Evolutionary conservation across 2,888 invertebrate genomes (phyloP), one percentile per base, ranked within the genome.

Genomic region (Cremastinae sp.): DNA sequence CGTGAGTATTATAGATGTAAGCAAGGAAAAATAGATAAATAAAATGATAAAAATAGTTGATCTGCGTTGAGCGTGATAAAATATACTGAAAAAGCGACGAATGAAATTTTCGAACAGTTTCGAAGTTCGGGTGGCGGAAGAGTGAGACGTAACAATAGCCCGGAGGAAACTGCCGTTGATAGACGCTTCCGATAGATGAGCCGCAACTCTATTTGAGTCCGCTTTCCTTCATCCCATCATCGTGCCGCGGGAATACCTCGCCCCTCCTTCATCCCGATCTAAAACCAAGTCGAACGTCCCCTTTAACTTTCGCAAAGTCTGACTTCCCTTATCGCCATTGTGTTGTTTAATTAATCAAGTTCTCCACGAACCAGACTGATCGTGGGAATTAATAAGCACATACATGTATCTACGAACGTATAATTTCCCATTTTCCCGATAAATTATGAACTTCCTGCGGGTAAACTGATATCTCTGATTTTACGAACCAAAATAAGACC

Each of bases 181-280:
- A 84, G 88, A 88, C 87, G 87, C 85, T 86, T 86, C 86, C 86
- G 88, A 88, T 88, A 87, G 82, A 81, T 75, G 78, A 79, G 79
- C 79, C 64, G 69, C 64, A 53, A 47, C 59, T 74, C 58, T 43
- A 75, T 75, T 58, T 59, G 59, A 38, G 45, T 51, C 43, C 43
- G 70, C 73, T 73, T 70, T 65, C 58, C 64, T 69, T 70, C 73
- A 41, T 70, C 64, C 76, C 61, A 47, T 64, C 75, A 53, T 18
- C 45, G 14, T 14, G 53, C 59, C 47, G 49, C 53, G 65, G 53
- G 45, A 34, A 28, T 59, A 51, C 14, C 8, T 14, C 61, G 28
- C 5, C 61, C 36, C 61, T 38, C 14, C 28, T 36, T 34, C 20
- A 36, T 41, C 20, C 38, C 62, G 43, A 69, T 71, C 53, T 61